Evolutionary conservation across 2,113 vertebrate genomes (phyloP).

Genomic region (Telmatochromis sp.): DNA sequence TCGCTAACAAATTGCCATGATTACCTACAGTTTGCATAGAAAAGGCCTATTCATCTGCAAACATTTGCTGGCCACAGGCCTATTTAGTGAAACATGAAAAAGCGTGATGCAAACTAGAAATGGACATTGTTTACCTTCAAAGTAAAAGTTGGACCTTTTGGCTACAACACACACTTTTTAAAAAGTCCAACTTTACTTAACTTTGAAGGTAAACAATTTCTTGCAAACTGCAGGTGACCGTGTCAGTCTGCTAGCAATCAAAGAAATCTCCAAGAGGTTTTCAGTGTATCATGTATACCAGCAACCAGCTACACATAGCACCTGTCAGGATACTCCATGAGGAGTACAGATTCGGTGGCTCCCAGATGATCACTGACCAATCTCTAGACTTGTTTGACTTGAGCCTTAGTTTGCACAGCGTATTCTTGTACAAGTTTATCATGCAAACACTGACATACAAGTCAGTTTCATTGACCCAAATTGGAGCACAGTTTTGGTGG

Average conservation of each 20-base stretch:
- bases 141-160: neutral
- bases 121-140: neutral
- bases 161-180: neutral
- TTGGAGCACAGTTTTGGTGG: neutral
- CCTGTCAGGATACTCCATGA: neutral
- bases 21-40: neutral
- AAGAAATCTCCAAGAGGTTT: neutral
- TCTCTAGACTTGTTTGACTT: neutral
- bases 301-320: neutral
- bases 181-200: neutral
- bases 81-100: neutral
- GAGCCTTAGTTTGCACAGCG: neutral
- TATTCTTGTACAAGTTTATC: neutral
- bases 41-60: neutral
- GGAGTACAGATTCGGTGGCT: neutral
- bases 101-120: neutral
- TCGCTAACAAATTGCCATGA: accelerated
- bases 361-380: neutral
- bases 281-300: neutral
- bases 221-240: neutral
- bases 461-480: neutral
- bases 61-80: neutral
- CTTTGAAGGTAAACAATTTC: neutral
- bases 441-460: neutral
- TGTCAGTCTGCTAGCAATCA: neutral